These are phyloP conservation scores for Colius striatus DNA, from an alignment of 2,113 vertebrate species.

Conservation along the genomic window DNA sequence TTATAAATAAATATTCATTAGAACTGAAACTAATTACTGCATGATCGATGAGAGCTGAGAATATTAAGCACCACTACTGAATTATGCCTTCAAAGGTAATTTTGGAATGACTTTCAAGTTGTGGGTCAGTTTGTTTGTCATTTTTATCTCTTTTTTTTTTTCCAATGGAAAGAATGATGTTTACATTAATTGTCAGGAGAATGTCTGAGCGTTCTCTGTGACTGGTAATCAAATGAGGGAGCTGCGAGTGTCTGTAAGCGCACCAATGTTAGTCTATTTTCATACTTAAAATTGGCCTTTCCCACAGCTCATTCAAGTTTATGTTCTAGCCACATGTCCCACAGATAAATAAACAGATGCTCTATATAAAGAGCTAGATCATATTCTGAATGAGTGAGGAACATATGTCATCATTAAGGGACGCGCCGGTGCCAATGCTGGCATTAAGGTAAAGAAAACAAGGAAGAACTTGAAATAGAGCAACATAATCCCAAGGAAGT, in stretches of 20 bases:
- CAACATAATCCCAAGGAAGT: constrained; percentile 62
- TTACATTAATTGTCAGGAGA: constrained; percentile 39
- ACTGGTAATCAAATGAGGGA: constrained; percentile 42
- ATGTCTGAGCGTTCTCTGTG: constrained; percentile 37
- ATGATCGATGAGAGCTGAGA: constrained; percentile 24
- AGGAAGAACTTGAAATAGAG: constrained; percentile 61
- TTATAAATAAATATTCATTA: constrained; percentile 63
- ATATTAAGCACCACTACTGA: constrained; percentile 12
- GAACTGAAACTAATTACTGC: constrained; percentile 23
- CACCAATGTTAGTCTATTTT: constrained; percentile 58
- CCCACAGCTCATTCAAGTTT: constrained; percentile 70
- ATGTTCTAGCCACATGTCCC: constrained; percentile 73
- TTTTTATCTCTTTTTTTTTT: background rate
- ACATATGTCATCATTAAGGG: constrained; percentile 72
- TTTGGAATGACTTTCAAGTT: constrained; percentile 29
- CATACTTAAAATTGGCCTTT: constrained; percentile 70
- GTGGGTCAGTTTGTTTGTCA: constrained; percentile 40
- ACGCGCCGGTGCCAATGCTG: constrained; percentile 33
- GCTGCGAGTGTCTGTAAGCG: constrained; percentile 18
- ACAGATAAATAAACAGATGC: constrained; percentile 73
- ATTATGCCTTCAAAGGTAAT: constrained; percentile 40
- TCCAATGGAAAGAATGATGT: constrained; percentile 31
- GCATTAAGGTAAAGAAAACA: constrained; percentile 69
- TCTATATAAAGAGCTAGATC: constrained; percentile 71
- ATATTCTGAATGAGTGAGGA: constrained; percentile 69